These are phyloP conservation scores for Rhynchonema sp. DNA, from an alignment of 2,888 invertebrate genomes.

Conservation along the genomic window DNA sequence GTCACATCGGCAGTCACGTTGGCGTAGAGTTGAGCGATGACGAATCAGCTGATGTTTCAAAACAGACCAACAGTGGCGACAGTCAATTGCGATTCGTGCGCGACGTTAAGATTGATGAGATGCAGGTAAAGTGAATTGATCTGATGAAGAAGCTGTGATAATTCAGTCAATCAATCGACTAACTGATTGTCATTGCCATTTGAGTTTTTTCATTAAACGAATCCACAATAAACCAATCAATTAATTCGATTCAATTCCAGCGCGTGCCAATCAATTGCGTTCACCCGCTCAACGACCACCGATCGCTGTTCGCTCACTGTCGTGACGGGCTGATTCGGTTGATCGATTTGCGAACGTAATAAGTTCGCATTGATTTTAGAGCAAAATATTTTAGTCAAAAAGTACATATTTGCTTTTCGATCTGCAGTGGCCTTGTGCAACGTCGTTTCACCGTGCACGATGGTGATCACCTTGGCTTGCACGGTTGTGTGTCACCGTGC, in stretches of 20 bases:
- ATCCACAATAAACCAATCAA: too few species aligned
- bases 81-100: neutral
- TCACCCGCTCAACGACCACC: neutral
- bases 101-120: neutral
- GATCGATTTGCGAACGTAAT: neutral
- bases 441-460: neutral
- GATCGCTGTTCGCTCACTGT: neutral
- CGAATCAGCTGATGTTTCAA: too few species aligned
- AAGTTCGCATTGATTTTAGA: neutral
- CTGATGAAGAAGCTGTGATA: too few species aligned
- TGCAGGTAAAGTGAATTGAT: neutral
- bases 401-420: neutral
- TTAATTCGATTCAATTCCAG: neutral
- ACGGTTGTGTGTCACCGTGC: neutral
- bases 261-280: neutral
- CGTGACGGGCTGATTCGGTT: neutral
- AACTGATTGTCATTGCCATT: too few species aligned
- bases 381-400: too few species aligned
- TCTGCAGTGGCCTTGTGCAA: neutral
- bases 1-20: neutral
- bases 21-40: neutral
- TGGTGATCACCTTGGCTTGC: neutral
- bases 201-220: neutral
- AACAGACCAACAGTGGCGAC: too few species aligned
- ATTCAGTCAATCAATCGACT: too few species aligned